phyloP scores from a whole-genome alignment of 2,888 invertebrate genomes.

The Meta bourneti region DNA sequence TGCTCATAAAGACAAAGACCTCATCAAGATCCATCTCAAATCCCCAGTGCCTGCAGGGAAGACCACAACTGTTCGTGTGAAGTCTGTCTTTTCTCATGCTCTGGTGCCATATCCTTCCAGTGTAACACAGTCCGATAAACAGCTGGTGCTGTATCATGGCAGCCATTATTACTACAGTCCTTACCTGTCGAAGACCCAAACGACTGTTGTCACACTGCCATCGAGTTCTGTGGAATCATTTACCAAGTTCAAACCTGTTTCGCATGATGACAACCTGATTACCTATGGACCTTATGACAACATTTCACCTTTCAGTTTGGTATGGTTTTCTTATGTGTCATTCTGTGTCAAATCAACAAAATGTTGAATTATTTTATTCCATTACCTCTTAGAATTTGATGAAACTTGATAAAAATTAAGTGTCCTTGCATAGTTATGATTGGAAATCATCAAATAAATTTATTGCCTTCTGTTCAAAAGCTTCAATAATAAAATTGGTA shows the following conservation, averaged over 20 bases:
- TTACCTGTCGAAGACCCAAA: slow-evolving; percentile 90
- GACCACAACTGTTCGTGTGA: slow-evolving; percentile 83
- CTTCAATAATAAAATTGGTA: too few relatives aligned
- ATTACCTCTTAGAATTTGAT: not conserved
- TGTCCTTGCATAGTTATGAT: not conserved
- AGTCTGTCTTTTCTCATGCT: slow-evolving; percentile 88
- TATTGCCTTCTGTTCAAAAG: too few relatives aligned
- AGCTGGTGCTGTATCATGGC: slow-evolving; percentile 92
- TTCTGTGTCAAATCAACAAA: too few relatives aligned
- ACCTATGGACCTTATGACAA: slow-evolving; percentile 94
- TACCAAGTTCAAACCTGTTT: slow-evolving; percentile 89
- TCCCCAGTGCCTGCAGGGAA: slow-evolving; percentile 73
- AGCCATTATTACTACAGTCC: slow-evolving; percentile 91
- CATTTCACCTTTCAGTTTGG: slow-evolving; percentile 83
- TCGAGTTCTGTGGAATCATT: slow-evolving; percentile 91
- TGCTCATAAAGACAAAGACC: slow-evolving; percentile 57
- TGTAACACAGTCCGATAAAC: slow-evolving; percentile 95
- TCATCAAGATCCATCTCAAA: slow-evolving; percentile 62
- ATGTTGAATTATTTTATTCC: not conserved
- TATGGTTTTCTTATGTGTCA: slow-evolving; percentile 76
- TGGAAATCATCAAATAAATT: too few relatives aligned
- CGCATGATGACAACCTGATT: slow-evolving; percentile 89
- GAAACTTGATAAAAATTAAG: not conserved
- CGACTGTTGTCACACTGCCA: slow-evolving; percentile 88
- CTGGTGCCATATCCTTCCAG: slow-evolving; percentile 91